Evolutionary conservation across 2,797 vertebrate genomes (phyloP), one percentile per base, ranked within the genome.

Genomic region (Esox lucius): DNA sequence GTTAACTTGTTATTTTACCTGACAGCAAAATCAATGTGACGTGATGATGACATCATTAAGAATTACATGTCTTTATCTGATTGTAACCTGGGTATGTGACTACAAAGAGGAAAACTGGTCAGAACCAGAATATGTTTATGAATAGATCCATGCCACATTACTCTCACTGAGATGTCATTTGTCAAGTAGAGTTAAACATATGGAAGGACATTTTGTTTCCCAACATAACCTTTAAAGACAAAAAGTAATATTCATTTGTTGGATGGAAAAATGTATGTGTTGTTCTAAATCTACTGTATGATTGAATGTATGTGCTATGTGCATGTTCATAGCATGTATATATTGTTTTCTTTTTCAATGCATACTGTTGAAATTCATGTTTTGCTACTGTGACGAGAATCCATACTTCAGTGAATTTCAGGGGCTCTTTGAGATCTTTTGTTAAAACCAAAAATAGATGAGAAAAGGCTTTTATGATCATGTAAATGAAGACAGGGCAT

Each of bases 291-390:
- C 87, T 81, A 85, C 74, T 56, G 82, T 83, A 84, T 87, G 83
- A 75, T 82, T 88, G 83, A 76, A 76, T 90, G 68, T 51, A 12
- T 7, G 87, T 90, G 86, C 87, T 84, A 82, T 87, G 87, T 89
- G 89, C 87, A 86, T 93, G 89, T 87, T 90, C 86, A 90, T 79
- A 59, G 88, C 87, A 88, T 90, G 87, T 88, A 13, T n/a, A 61
- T 67, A 42, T 48, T 64, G 78, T 80, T 53, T 77, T 66, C 77
- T 56, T 85, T 88, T 85, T 79, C 80, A 84, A 77, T 83, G 83
- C 87, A 86, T 91, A 88, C 87, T 89, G 86, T 91, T 91, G 81
- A 85, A 90, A 88, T 91, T 88, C 90, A 87, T 90, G 86, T 85
- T 84, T 86, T n/a, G 81, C 89, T 89, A 73, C 89, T 91, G 90